Base-by-base conservation (phyloP, 1,140 invertebrate species). In the Lutraria rhynchaena region DNA sequence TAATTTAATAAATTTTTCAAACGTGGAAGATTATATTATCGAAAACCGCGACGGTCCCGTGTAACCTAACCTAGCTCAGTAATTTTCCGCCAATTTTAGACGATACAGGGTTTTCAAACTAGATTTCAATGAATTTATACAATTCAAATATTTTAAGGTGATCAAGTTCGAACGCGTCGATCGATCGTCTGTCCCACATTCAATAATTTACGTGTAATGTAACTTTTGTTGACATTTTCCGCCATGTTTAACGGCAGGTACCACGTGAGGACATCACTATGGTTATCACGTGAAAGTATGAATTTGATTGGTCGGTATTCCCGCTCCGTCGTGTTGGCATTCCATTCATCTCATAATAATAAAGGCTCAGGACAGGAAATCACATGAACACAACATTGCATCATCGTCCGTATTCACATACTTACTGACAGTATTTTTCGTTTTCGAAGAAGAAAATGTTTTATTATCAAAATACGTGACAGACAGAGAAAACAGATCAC, bases 321-420 rank as follows among this genome's bases (percentile, higher is more conserved):
- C 49, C 76, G 60, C 76, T 69, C 35, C 49, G 76, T 69, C 70
- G 57, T 84, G 80, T 51, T 83, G 86, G 86, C 83, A 87, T 87
- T 87, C 83, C 86, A 87, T 87, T 87, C 86, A 87, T 82, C 63
- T 84, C 75, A 75, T 81, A 76, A 81, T 53, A 33, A 75, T 70
- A 70, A 51, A 55, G 73, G 61, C 51, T 19, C 69, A 13, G 3
- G 1, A 51, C 5, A 41, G 74, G 44, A 41, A 0, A 4, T 3
- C 29, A 31, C 22, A 31, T 29, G 53, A 55, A n/a, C 44, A 29
- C 33, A 69, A 80, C 63, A 67, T 80, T 80, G 76, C 76, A 80
- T 80, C 76, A 80, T 80, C 76, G 63, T 41, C 5, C 5, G 15
- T 7, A 41, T 5, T 41, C 37, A 41, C 37, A 15, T n/a, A n/a